phyloP scores from a whole-genome alignment of 2,888 invertebrate genomes.

The Stegophylla sp. region DNA sequence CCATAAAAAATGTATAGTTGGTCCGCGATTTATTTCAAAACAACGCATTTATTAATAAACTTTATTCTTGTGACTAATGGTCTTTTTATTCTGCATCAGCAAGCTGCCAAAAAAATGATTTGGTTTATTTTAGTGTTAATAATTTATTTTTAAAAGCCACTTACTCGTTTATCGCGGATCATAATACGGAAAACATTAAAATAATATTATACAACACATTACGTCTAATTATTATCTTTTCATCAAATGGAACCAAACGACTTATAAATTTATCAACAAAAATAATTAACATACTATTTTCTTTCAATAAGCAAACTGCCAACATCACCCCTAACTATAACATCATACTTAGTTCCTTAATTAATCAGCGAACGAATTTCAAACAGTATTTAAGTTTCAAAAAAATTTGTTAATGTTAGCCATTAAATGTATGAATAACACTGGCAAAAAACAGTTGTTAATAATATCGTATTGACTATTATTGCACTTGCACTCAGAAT shows the following conservation, averaged over 20 bases:
- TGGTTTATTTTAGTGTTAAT: slow-evolving; percentile 44
- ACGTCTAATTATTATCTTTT: not conserved
- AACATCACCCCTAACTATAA: not conserved
- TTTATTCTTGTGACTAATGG: slow-evolving; percentile 45
- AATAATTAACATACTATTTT: not conserved
- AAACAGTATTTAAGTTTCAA: not conserved
- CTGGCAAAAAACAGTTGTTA: not conserved
- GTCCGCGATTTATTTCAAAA: slow-evolving; percentile 32
- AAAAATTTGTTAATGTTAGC: not conserved
- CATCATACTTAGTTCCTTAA: not conserved
- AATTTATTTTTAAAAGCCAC: slow-evolving; percentile 37
- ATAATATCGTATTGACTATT: not conserved
- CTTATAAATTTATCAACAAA: not conserved
- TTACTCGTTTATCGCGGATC: not conserved
- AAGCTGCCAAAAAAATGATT: slow-evolving; percentile 46
- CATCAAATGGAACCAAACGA: not conserved
- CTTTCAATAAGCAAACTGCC: not conserved
- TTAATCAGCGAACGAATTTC: not conserved
- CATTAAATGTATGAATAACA: not conserved
- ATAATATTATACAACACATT: not conserved
- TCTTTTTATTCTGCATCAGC: slow-evolving; percentile 17
- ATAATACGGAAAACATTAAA: not conserved
- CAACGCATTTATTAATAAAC: slow-evolving; percentile 42
- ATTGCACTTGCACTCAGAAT: not conserved
- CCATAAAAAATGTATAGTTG: slow-evolving; percentile 14